Evolutionary conservation across 2,113 vertebrate species (phyloP), one percentile per base, ranked within the genome.

Genomic region (Gila orcuttii): DNA sequence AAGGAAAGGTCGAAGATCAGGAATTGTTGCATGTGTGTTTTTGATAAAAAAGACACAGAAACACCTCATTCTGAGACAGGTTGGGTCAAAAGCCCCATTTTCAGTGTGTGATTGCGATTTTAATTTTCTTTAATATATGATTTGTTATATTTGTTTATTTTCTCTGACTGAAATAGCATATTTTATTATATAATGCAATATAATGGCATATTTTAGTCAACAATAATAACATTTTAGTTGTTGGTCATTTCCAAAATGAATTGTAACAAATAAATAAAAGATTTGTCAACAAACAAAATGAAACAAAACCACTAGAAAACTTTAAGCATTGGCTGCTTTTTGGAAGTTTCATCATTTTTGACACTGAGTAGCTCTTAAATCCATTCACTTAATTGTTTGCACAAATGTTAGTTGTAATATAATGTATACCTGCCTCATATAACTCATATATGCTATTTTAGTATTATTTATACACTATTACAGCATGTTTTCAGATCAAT

Each of bases 41-140:
- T 23, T 23, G 57, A 79, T 83, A 42, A 23, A 66, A 66, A 28
- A 73, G 75, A 73, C 64, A 73, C 60, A 69, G 19, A 78, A 62
- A 47, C 57, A 0, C 52, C 17, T 57, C 13, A 69, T 19, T 64
- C 60, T 59, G 74, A 36, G 74, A 64, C 39, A 28, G 64, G 12
- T 66, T 75, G 55, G 55, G 39, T 62, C 31, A 83, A 21, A 86
- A 31, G 71, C 52, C 45, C 25, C 28, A 73, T 42, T 23, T 71
- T 10, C 19, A 4, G 19, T 31, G 4, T 31, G 31, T 66, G 28
- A 62, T n/a, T 71, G 13, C 21, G 19, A 57, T 36, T 21, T 69
- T 4, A 12, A n/a, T 31, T 19, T 17, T 36, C 31, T 68, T 66
- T 66, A 33, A 66, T 17, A 33, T 17, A 17, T 66, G 13, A 66